A percentile compares a stretch with the other conserved stretches of the same genome.
Conservation (phyloP, 2,888 invertebrate species). For the Sylvicola cinctus region DNA sequence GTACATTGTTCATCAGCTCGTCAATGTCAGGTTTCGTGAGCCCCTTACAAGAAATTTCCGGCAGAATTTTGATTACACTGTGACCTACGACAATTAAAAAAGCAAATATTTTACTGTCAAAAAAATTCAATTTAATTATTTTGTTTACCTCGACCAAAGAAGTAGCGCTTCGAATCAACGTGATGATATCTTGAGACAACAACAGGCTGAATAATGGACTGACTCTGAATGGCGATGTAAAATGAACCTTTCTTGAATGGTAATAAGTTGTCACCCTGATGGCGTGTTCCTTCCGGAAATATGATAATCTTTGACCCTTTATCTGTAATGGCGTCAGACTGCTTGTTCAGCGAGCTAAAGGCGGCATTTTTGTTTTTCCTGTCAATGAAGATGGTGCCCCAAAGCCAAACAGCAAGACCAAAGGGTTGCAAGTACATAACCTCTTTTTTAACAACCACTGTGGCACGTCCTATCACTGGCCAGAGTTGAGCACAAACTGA, state of each 20-base stretch:
- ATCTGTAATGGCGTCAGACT: slow-evolving; percentile 41
- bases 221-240: slow-evolving; percentile 70
- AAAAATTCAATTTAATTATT: too few relatives aligned
- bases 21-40: too few relatives aligned
- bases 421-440: slow-evolving; percentile 66
- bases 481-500: slow-evolving; percentile 60
- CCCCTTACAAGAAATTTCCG: too few relatives aligned
- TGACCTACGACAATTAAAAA: too few relatives aligned
- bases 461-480: slow-evolving; percentile 61
- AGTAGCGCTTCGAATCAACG: slow-evolving; percentile 35
- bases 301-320: slow-evolving; percentile 57
- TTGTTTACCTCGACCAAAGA: slow-evolving; percentile 46
- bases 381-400: slow-evolving; percentile 79
- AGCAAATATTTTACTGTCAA: too few relatives aligned
- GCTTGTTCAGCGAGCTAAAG: slow-evolving; percentile 48
- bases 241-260: slow-evolving; percentile 95
- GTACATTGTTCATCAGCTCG: too few relatives aligned
- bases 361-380: slow-evolving; percentile 50
- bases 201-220: slow-evolving; percentile 73
- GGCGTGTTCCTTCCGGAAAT: slow-evolving; percentile 86
- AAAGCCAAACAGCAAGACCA: slow-evolving; percentile 66
- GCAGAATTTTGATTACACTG: too few relatives aligned
- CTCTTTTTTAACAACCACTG: slow-evolving; percentile 67
- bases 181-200: slow-evolving; percentile 71
- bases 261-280: slow-evolving; percentile 49